phyloP scores from a whole-genome alignment of 2,113 vertebrate species.

The Morphnarchus princeps region DNA sequence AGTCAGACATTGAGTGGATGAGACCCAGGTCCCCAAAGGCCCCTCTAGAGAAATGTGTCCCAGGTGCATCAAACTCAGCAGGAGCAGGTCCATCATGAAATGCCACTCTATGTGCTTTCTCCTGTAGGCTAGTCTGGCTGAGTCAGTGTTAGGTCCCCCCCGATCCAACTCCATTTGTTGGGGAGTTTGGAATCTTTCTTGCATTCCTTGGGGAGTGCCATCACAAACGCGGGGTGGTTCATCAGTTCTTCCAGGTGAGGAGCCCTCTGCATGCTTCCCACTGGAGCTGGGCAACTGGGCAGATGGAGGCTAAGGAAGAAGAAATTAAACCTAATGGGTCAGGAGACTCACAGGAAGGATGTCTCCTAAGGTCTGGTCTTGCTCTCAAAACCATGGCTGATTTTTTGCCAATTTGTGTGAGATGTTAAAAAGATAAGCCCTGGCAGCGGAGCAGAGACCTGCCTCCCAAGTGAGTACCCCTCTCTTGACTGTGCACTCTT shows the following conservation, averaged over 20 bases:
- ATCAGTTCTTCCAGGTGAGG: background rate
- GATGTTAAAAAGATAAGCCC: background rate
- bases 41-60: background rate
- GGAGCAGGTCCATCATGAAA: background rate
- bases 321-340: background rate
- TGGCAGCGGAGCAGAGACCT: background rate
- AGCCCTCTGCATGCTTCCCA: background rate
- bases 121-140: background rate
- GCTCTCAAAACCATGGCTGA: background rate
- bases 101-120: background rate
- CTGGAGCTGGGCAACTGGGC: background rate
- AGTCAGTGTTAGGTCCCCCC: background rate
- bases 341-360: background rate
- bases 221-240: background rate
- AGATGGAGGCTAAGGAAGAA: background rate
- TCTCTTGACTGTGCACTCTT: fast-evolving
- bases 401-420: background rate
- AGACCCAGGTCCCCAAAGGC: background rate
- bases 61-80: background rate
- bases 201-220: background rate
- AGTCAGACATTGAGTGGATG: background rate
- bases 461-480: fast-evolving
- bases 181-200: background rate
- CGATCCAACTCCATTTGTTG: background rate
- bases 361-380: background rate